Base-by-base conservation (phyloP, 2,888 invertebrate genomes). In the Dorcus parallelipipedus region DNA sequence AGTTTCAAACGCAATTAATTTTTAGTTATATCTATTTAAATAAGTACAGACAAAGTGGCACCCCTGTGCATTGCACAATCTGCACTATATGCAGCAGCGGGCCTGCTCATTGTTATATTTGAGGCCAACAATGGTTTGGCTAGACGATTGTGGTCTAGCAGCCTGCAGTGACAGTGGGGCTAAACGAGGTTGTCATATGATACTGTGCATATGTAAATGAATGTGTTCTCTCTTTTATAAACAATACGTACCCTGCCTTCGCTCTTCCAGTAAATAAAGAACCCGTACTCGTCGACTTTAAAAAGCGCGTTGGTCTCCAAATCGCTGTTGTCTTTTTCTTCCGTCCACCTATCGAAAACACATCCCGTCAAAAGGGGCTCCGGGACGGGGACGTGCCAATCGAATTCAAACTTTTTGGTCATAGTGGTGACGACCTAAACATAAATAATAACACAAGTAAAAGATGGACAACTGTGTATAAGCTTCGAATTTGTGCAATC, bases 361-460 rank as follows among this genome's bases (percentile, higher is more conserved):
- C 91, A 91, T 56, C 99, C 99, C 75, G 85, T 83, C 52, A 89
- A 83, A 49, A 97, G 83, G 47, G 89, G 85, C 73, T 94, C 91
- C 49, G 97, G 97, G 67, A 98, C 94, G 61, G 92, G 89, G 73
- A 95, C 91, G 79, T 92, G 94, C 98, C 98, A 99, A 84, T 95
- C 92, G 84, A 99, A 99, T 78, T 98, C 97, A 82, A 95, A 97
- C 80, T 91, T 93, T 82, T 99, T 99, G 75, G 98, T 98, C 96
- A 97, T 97, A 40, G 55, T 61, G 45, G 23, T 40, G 26, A 10
- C 14, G 38, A 43, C 43, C 50, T 52, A 47, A 20, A 14, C n/a
- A n/a, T 47, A 47, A n/a, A 26, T 20, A 47, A 10, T 47, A 47
- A 33, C 26, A 33, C 26, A 33, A 33, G 7, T 6, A 33, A 33